phyloP scores from a whole-genome alignment of 2,113 vertebrate species.

The Nipponia nippon region DNA sequence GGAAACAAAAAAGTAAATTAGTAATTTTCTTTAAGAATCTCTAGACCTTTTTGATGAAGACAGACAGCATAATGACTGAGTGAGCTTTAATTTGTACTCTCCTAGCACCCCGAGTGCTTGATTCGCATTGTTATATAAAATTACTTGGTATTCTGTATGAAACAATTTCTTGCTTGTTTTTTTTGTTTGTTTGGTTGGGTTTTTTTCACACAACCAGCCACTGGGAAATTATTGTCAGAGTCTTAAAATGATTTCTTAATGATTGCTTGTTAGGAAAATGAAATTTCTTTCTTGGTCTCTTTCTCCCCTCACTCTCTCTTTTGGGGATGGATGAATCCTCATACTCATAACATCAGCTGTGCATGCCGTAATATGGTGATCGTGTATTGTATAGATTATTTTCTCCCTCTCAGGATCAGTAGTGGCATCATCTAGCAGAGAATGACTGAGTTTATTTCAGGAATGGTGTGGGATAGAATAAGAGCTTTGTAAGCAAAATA shows the following conservation, averaged over 20 bases:
- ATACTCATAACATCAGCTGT: background rate
- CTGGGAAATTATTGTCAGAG: slow-evolving; percentile 44
- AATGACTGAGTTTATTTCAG: background rate
- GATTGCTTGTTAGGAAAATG: slow-evolving; percentile 31
- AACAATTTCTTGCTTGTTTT: background rate
- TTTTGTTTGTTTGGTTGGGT: background rate
- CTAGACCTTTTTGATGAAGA: slow-evolving; percentile 23
- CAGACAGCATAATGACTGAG: slow-evolving; percentile 29
- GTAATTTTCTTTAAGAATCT: background rate
- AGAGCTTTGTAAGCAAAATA: background rate
- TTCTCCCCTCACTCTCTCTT: background rate
- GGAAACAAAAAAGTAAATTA: background rate
- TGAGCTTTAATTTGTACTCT: slow-evolving; percentile 35
- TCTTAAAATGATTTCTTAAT: slow-evolving; percentile 40
- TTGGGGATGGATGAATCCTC: background rate
- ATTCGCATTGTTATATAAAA: slow-evolving; percentile 37
- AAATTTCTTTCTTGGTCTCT: background rate
- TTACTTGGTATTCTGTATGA: slow-evolving; percentile 37
- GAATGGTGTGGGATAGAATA: background rate
- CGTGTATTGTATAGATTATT: background rate
- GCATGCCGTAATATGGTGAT: background rate
- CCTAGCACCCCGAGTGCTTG: background rate
- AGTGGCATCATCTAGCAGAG: background rate
- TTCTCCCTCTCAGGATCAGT: background rate
- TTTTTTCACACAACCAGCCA: background rate